A percentile compares a stretch with the other conserved stretches of the same genome.
Evolutionary conservation across 2,797 vertebrate species (phyloP).

Genomic region (Hipposideros larvatus): DNA sequence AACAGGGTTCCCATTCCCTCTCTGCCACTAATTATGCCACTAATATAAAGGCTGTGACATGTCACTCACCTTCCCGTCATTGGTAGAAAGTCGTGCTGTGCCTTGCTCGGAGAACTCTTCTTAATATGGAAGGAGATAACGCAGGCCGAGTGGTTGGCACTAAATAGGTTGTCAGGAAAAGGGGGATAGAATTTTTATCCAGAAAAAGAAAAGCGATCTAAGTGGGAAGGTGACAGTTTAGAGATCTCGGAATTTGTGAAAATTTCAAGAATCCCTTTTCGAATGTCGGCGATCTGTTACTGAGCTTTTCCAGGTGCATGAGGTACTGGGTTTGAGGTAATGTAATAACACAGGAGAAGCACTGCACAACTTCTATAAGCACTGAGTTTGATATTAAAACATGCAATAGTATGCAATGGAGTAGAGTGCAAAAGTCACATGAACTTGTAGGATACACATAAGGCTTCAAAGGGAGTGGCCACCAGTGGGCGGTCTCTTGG

Average conservation of each 20-base stretch:
- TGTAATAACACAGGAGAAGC: not conserved
- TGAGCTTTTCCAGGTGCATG: not conserved
- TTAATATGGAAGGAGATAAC: not conserved
- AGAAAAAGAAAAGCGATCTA: not conserved
- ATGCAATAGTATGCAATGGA: too few relatives aligned
- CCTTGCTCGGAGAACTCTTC: not conserved
- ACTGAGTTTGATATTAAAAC: not conserved
- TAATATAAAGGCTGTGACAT: not conserved
- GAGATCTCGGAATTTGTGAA: not conserved
- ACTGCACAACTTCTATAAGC: not conserved
- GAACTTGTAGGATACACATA: not conserved
- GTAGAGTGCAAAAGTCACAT: not conserved
- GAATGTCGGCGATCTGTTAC: not conserved
- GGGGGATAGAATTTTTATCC: not conserved
- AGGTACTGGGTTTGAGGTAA: not conserved
- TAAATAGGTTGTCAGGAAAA: not conserved
- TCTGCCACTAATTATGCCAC: not conserved
- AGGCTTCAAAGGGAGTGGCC: not conserved
- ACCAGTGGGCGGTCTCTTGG: not conserved
- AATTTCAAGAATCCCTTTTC: not conserved
- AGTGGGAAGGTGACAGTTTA: not conserved
- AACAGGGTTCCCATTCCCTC: not conserved
- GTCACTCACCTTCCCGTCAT: not conserved
- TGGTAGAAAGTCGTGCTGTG: not conserved
- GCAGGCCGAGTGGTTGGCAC: not conserved